phyloP scores from a whole-genome alignment of 2,797 vertebrate genomes.

The Crypturellus tataupa region DNA sequence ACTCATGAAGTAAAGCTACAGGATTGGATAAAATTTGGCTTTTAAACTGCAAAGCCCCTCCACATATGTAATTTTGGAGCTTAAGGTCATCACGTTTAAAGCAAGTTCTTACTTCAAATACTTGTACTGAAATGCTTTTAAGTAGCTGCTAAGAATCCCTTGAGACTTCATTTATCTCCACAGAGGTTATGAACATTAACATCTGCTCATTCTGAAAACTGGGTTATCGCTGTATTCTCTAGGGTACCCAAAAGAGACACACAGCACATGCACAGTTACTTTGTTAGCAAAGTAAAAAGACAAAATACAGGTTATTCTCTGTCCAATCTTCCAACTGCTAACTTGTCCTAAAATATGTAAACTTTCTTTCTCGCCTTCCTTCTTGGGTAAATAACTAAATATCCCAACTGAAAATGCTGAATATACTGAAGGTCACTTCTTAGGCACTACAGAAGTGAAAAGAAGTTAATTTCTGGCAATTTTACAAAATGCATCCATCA shows the following conservation, averaged over 20 bases:
- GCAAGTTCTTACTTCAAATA: background rate
- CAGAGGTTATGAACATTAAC: background rate
- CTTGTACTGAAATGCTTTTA: background rate
- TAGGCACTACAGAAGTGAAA: background rate
- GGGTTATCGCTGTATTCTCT: background rate
- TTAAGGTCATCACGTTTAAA: background rate
- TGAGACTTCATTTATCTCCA: background rate
- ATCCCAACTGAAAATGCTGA: background rate
- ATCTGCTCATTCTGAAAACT: background rate
- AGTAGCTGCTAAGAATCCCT: background rate
- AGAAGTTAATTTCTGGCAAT: background rate
- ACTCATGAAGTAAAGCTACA: background rate
- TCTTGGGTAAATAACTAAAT: background rate
- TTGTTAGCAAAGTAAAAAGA: background rate
- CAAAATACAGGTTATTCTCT: background rate
- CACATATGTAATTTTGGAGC: background rate
- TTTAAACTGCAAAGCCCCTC: background rate
- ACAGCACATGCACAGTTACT: background rate
- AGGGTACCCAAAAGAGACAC: background rate
- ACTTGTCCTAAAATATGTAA: background rate
- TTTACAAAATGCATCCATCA: background rate
- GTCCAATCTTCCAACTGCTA: background rate
- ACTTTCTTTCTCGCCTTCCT: background rate
- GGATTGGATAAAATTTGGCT: background rate
- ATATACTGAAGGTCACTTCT: background rate